Evolutionary conservation across 2,113 vertebrate species (phyloP).

Genomic region (Clarias gariepinus): DNA sequence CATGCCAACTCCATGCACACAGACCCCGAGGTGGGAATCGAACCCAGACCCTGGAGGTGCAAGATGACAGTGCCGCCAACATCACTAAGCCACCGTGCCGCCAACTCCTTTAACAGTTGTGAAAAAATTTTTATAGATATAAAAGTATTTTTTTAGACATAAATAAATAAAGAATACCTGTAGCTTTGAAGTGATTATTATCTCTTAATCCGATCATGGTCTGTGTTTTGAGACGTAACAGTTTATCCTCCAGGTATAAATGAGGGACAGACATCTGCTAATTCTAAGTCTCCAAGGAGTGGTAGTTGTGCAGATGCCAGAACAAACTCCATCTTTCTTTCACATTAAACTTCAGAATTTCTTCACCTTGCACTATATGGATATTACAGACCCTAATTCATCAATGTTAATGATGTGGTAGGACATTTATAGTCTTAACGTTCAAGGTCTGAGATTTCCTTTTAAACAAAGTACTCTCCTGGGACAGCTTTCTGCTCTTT

Average conservation of each 20-base stretch:
- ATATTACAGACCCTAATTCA: conserved; percentile 26
- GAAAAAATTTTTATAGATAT: not conserved
- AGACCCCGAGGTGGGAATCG: too few relatives aligned
- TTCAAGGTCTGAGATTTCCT: conserved; percentile 2
- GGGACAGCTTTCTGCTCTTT: not conserved
- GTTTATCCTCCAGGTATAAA: conserved; percentile 42
- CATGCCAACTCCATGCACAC: too few relatives aligned
- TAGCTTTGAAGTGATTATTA: conserved; percentile 12
- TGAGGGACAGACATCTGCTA: conserved; percentile 39
- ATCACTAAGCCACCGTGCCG: too few relatives aligned
- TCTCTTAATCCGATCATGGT: conserved; percentile 35
- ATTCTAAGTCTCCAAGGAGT: conserved; percentile 16
- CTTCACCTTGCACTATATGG: conserved; percentile 28
- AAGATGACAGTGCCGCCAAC: too few relatives aligned
- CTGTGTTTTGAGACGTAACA: conserved; percentile 28
- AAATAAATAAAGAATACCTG: conserved; percentile 8
- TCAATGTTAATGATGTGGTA: conserved; percentile 28
- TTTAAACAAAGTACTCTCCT: conserved; percentile 11
- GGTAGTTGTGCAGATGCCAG: conserved; percentile 29
- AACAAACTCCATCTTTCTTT: conserved; percentile 19
- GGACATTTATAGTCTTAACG: conserved; percentile 22
- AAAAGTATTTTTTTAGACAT: not conserved
- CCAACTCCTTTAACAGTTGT: not conserved
- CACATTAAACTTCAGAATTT: conserved; percentile 28
- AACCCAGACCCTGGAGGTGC: too few relatives aligned